phyloP scores from a whole-genome alignment of 2,797 vertebrate genomes.

The Eutrigla gurnardus region DNA sequence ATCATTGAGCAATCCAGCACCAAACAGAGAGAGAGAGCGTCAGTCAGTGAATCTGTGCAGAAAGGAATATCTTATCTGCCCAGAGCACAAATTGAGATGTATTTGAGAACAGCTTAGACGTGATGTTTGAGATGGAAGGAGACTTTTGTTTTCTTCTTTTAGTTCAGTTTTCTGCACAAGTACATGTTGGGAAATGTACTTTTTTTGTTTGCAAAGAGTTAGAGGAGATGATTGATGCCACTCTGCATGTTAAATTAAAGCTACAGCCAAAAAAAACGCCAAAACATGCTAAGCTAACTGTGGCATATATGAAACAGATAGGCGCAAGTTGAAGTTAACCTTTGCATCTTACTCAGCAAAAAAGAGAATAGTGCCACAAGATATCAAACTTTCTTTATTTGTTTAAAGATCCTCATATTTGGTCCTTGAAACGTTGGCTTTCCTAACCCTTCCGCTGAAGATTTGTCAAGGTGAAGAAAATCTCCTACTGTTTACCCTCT shows the following conservation, averaged over 20 bases:
- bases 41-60: conserved; percentile 11
- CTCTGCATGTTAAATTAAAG: neutral
- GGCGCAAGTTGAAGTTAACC: neutral
- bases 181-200: neutral
- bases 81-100: conserved; percentile 11
- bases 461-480: conserved; percentile 21
- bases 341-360: neutral
- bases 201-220: neutral
- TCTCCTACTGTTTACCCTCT: conserved; percentile 12
- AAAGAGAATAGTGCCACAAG: neutral
- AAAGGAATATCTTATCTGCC: conserved; percentile 26
- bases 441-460: conserved; percentile 23
- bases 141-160: neutral
- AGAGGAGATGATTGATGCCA: neutral
- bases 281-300: neutral
- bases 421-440: conserved; percentile 1
- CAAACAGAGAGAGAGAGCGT: neutral
- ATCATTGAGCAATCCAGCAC: conserved; percentile 8
- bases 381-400: neutral
- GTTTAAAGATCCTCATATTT: conserved; percentile 29
- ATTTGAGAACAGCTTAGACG: conserved; percentile 13
- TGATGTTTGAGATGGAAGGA: conserved; percentile 3
- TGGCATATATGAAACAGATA: neutral
- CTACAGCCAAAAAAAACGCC: neutral
- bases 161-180: neutral